Conservation (phyloP, 2,888 invertebrate species). For the Agriopis leucophaearia region DNA sequence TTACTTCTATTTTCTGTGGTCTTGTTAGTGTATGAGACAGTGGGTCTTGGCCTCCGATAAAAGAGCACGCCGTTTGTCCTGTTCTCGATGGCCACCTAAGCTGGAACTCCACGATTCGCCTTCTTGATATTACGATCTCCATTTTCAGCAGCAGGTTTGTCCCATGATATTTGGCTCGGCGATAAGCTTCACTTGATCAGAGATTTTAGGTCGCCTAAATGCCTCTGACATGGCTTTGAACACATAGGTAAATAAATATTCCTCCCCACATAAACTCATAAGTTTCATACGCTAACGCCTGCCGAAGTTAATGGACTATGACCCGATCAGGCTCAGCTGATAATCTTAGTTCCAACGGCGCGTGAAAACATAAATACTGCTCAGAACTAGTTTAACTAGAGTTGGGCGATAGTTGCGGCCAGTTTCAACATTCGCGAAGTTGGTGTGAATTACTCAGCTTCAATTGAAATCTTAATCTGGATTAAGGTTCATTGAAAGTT, state of each 20-base stretch:
- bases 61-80: no score
- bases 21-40: no score
- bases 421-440: conserved; percentile 18
- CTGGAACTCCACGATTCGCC: no score
- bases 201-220: no score
- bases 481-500: neutral
- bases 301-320: conserved; percentile 13
- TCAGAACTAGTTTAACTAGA: conserved; percentile 18
- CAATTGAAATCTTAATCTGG: conserved; percentile 20
- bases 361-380: conserved; percentile 37
- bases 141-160: no score
- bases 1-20: no score
- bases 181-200: no score
- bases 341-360: conserved; percentile 26
- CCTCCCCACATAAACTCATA: conserved; percentile 10
- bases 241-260: neutral
- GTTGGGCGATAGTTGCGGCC: conserved; percentile 15
- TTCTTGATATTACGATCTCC: no score
- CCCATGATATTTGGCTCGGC: no score
- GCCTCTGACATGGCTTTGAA: no score
- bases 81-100: no score
- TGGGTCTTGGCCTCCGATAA: no score
- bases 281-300: conserved; percentile 9
- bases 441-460: conserved; percentile 13
- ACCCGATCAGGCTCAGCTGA: conserved; percentile 28